Percentiles rank a stretch among this genome's conserved stretches.
phyloP scores from a whole-genome alignment of 2,888 invertebrate genomes.

The Apamea anceps region DNA sequence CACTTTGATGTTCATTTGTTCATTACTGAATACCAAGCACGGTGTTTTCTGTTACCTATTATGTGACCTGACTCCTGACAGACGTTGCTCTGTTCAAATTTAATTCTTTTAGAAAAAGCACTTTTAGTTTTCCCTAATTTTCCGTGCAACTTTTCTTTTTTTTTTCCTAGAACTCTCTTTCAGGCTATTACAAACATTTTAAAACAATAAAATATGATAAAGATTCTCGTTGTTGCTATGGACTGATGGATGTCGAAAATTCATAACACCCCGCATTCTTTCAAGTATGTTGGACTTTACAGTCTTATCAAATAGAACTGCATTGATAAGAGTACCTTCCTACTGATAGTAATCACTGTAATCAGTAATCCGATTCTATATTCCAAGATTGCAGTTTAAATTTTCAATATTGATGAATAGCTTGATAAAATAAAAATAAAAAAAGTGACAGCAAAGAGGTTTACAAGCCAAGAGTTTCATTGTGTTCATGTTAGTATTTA shows the following conservation, averaged over 20 bases:
- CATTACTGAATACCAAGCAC: not conserved
- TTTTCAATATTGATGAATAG: not conserved
- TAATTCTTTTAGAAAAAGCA: not conserved
- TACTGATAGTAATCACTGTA: not conserved
- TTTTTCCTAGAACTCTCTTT: no score
- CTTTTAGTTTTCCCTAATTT: not conserved
- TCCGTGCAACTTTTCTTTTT: not conserved
- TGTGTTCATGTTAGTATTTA: conserved; percentile 61
- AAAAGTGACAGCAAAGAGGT: conserved; percentile 1
- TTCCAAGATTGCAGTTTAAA: not conserved
- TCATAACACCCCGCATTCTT: not conserved
- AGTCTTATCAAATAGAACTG: conserved; percentile 12
- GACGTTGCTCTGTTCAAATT: not conserved
- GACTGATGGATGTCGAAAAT: not conserved
- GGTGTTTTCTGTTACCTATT: not conserved
- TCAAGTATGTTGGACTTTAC: not conserved
- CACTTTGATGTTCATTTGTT: not conserved
- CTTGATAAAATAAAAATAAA: conserved; percentile 19
- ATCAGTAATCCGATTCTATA: conserved; percentile 8
- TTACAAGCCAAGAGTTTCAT: conserved; percentile 46
- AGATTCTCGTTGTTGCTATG: not conserved
- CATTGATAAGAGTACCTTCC: conserved; percentile 12
- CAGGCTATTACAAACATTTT: no score
- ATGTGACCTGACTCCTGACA: not conserved
- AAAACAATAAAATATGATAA: not conserved